Percentiles rank a stretch among this genome's conserved stretches.
These are phyloP conservation scores for Sebastiscus tertius DNA, from an alignment of 2,797 vertebrate species.

Conservation along the genomic window DNA sequence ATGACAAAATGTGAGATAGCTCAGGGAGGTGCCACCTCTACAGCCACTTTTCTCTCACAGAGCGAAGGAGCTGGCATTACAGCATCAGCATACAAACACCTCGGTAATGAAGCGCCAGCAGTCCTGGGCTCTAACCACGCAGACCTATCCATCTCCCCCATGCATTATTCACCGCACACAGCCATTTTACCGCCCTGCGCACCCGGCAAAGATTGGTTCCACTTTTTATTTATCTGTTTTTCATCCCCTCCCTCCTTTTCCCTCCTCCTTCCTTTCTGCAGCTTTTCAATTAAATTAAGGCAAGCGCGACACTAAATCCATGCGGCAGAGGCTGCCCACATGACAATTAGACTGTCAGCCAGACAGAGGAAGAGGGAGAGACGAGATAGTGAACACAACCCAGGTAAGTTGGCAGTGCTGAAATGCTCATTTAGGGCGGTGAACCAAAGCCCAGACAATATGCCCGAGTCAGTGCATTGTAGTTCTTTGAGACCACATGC, in stretches of 20 bases:
- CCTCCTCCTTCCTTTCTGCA: conserved; percentile 72
- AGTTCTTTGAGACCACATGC: conserved; percentile 18
- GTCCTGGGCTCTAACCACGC: conserved; percentile 70
- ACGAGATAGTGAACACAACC: conserved; percentile 58
- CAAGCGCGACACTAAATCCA: conserved; percentile 82
- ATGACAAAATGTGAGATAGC: conserved; percentile 60
- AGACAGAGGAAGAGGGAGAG: conserved; percentile 63
- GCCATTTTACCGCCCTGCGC: conserved; percentile 77
- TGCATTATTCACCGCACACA: conserved; percentile 81
- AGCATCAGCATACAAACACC: conserved; percentile 81
- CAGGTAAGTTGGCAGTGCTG: conserved; percentile 59
- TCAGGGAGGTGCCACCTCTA: conserved; percentile 63
- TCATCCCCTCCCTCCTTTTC: conserved; percentile 70
- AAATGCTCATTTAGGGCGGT: conserved; percentile 58
- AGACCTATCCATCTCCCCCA: conserved; percentile 80
- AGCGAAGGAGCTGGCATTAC: conserved; percentile 64
- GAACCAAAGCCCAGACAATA: conserved; percentile 42
- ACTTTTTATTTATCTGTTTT: conserved; percentile 84
- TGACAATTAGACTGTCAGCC: conserved; percentile 81
- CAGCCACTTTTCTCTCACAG: conserved; percentile 58
- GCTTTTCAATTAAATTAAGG: conserved; percentile 84
- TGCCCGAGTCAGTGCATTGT: conserved; percentile 13
- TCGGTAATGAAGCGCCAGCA: conserved; percentile 78
- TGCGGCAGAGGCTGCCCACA: conserved; percentile 74
- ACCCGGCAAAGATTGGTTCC: conserved; percentile 82